Conservation (phyloP, 2,888 invertebrate species). For the Leptopilina myrica region DNA sequence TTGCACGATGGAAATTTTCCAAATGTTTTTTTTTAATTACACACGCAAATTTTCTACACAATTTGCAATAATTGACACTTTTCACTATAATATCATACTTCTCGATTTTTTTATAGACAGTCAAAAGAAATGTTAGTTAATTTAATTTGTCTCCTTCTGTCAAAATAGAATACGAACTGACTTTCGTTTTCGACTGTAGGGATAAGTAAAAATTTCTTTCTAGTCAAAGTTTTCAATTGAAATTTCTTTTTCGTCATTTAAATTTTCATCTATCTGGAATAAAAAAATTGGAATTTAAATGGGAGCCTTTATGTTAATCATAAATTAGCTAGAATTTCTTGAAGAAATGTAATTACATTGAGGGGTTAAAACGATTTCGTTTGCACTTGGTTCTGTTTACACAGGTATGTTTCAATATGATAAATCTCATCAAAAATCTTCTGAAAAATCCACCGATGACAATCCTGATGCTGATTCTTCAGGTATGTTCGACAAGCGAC, state of each 20-base stretch:
- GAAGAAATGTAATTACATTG: background rate
- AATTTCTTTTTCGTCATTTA: background rate
- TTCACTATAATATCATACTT: background rate
- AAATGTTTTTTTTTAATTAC: background rate
- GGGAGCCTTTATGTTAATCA: background rate
- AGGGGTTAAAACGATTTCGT: conserved; percentile 51
- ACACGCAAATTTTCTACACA: conserved; percentile 5
- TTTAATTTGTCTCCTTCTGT: no score
- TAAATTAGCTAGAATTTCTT: conserved; percentile 15
- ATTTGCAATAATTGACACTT: background rate
- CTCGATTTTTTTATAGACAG: no score
- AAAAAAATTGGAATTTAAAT: background rate
- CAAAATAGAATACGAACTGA: no score
- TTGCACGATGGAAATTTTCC: background rate
- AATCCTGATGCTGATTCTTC: conserved; percentile 74
- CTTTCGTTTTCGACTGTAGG: no score
- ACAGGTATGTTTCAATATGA: conserved; percentile 71
- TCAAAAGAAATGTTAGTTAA: no score
- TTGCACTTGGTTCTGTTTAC: conserved; percentile 63
- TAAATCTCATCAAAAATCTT: conserved; percentile 54
- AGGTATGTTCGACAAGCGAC: conserved; percentile 96
- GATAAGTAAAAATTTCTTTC: no score
- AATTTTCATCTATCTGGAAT: background rate
- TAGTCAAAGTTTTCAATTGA: background rate
- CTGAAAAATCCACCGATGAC: conserved; percentile 64